Evolutionary conservation across 2,113 vertebrate genomes (phyloP).

Genomic region (Chamaea fasciata): DNA sequence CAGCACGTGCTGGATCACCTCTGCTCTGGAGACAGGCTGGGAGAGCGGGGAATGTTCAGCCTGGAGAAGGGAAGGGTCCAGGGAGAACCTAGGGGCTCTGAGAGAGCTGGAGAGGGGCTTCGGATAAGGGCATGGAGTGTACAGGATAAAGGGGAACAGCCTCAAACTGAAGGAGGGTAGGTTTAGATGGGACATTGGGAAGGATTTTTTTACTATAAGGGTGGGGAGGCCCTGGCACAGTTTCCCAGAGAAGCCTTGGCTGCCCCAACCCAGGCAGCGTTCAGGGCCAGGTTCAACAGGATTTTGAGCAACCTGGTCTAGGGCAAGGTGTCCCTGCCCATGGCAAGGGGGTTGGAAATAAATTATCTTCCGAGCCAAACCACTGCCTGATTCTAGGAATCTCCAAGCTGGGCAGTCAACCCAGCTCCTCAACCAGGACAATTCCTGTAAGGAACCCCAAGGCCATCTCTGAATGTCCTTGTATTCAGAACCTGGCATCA

Average conservation of each 20-base stretch:
- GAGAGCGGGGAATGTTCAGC: background rate
- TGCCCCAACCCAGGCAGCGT: background rate
- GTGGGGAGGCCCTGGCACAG: background rate
- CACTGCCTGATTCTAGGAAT: background rate
- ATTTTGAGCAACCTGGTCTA: background rate
- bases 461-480: background rate
- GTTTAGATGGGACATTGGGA: background rate
- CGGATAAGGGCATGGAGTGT: background rate
- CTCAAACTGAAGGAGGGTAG: background rate
- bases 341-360: background rate
- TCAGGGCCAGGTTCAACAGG: background rate
- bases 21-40: background rate
- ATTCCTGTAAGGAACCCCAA: background rate
- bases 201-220: background rate
- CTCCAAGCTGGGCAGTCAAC: background rate
- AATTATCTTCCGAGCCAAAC: background rate
- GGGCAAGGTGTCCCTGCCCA: background rate
- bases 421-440: background rate
- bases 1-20: background rate
- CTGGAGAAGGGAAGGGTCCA: background rate
- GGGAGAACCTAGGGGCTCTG: no score
- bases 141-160: background rate
- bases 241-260: background rate
- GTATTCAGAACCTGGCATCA: background rate
- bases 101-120: background rate